Evolutionary conservation across 2,797 vertebrate genomes (phyloP).

Genomic region (Sandelia bainsii): DNA sequence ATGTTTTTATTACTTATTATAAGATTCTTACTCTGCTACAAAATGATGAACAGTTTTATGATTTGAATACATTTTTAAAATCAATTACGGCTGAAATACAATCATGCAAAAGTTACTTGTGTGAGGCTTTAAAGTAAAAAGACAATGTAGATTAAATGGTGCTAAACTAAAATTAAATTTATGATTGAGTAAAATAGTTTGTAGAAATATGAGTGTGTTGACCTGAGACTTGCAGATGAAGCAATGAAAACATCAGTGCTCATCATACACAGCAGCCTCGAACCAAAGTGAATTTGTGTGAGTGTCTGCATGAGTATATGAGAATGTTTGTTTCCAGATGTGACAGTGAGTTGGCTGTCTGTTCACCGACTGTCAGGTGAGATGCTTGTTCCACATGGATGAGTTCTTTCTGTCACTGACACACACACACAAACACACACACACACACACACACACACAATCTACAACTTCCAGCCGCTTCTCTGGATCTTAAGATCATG

Average conservation of each 20-base stretch:
- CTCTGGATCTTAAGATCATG: constrained; percentile 47
- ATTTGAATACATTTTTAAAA: constrained; percentile 2
- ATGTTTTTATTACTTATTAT: background rate
- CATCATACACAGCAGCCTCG: constrained; percentile 15
- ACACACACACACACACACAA: background rate
- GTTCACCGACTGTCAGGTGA: constrained; percentile 35
- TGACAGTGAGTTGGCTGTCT: constrained; percentile 32
- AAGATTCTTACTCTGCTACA: background rate
- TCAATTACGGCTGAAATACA: constrained; percentile 26
- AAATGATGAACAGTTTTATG: constrained; percentile 4
- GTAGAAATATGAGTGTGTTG: background rate
- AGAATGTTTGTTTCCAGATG: constrained; percentile 37
- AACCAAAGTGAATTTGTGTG: constrained; percentile 5
- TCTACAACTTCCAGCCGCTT: background rate
- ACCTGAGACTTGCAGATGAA: constrained; percentile 18
- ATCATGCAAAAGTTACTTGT: constrained; percentile 29
- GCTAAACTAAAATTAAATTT: constrained; percentile 17
- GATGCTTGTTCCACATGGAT: constrained; percentile 54
- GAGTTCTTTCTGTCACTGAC: constrained; percentile 36
- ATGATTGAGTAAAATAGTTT: constrained; percentile 17
- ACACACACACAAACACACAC: background rate
- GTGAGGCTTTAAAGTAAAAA: constrained; percentile 12
- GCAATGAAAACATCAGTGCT: constrained; percentile 11
- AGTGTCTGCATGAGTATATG: constrained; percentile 13
- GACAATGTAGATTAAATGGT: background rate